Percentiles rank a stretch among this genome's conserved stretches.
These are phyloP conservation scores for Andricus grossulariae DNA, from an alignment of 1,140 invertebrate species.

Conservation along the genomic window DNA sequence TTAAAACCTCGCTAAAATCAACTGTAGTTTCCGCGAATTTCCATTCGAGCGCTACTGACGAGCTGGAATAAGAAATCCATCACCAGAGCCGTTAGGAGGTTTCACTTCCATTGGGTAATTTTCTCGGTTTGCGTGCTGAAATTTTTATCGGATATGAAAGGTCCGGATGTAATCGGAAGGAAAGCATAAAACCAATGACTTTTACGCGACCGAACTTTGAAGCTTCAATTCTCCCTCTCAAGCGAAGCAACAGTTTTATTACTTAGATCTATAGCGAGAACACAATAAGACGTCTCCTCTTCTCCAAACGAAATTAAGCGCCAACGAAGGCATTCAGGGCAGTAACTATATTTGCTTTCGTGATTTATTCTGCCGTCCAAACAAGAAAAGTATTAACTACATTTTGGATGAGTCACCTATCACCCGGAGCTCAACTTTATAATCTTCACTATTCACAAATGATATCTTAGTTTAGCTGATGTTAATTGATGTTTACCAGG, in stretches of 20 bases:
- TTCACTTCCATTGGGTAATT: slow-evolving; percentile 14
- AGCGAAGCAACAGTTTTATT: slow-evolving; percentile 28
- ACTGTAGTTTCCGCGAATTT: not conserved
- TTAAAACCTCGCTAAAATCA: slow-evolving; percentile 1
- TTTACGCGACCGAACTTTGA: slow-evolving; percentile 27
- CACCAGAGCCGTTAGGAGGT: not conserved
- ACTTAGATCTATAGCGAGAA: not conserved
- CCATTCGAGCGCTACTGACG: not conserved
- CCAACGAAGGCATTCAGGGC: not conserved
- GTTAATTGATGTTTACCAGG: too few relatives aligned
- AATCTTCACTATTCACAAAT: too few relatives aligned
- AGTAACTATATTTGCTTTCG: not conserved
- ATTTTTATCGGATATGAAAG: slow-evolving; percentile 24
- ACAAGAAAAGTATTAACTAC: too few relatives aligned
- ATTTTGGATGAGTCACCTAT: too few relatives aligned
- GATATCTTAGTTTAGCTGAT: too few relatives aligned
- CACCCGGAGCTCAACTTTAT: too few relatives aligned
- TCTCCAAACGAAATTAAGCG: slow-evolving; percentile 6
- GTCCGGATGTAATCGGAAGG: slow-evolving; percentile 21
- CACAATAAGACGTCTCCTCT: not conserved
- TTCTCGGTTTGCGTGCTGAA: slow-evolving; percentile 10
- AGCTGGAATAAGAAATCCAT: slow-evolving; percentile 25
- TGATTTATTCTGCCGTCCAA: too few relatives aligned
- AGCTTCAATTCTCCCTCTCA: not conserved
- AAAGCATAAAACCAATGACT: slow-evolving; percentile 24